Percentiles rank a stretch among this genome's conserved stretches.
phyloP scores from a whole-genome alignment of 2,797 vertebrate genomes.

The Phyllotis vaccarum region DNA sequence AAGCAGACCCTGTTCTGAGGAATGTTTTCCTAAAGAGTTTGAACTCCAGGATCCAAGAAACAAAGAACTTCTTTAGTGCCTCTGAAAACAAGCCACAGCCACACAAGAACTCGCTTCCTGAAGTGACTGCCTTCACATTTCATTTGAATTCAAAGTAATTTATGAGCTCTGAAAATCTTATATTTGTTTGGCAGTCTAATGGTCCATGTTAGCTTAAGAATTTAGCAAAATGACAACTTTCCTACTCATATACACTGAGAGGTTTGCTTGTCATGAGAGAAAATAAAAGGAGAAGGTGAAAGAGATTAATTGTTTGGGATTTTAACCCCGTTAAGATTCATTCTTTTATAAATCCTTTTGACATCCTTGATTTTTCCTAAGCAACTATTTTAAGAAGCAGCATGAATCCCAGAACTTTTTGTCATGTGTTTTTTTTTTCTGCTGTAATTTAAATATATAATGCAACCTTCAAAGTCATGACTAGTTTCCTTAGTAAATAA shows the following conservation, averaged over 20 bases:
- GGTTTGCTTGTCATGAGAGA: not conserved
- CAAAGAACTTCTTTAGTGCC: not conserved
- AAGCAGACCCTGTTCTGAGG: conserved; percentile 32
- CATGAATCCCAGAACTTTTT: not conserved
- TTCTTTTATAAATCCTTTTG: not conserved
- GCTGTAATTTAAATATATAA: not conserved
- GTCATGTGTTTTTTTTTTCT: not conserved
- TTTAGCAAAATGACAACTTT: not conserved
- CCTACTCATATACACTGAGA: not conserved
- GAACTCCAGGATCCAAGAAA: conserved; percentile 26
- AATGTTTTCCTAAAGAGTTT: conserved; percentile 40
- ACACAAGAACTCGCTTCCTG: not conserved
- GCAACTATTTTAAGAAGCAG: not conserved
- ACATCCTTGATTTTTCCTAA: conserved; percentile 37
- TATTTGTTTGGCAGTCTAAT: not conserved
- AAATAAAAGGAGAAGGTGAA: conserved; percentile 16
- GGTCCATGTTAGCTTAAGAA: not conserved
- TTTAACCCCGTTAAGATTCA: not conserved
- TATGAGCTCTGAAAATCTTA: not conserved
- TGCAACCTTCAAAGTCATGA: not conserved
- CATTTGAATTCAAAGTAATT: conserved; percentile 5
- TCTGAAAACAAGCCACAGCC: conserved; percentile 3
- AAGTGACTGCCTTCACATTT: not conserved
- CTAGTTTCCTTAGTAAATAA: not conserved
- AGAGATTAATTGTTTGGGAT: not conserved